These are phyloP conservation scores for Papilio dardanus DNA, from an alignment of 1,140 invertebrate species.

Conservation along the genomic window DNA sequence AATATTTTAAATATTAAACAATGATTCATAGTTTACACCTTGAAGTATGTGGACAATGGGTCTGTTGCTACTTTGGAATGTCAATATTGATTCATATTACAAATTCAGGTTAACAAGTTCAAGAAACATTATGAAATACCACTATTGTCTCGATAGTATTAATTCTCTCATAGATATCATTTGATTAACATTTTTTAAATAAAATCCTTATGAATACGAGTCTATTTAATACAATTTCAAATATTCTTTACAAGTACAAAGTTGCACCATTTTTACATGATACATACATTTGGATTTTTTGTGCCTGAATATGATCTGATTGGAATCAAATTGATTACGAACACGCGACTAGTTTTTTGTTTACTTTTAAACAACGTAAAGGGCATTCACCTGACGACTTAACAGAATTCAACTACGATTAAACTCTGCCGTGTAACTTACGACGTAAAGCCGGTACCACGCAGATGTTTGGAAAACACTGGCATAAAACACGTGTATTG, in stretches of 20 bases:
- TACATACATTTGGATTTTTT: no score
- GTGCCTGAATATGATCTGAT: no score
- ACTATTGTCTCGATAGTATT: background rate
- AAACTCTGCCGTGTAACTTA: no score
- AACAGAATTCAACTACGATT: background rate
- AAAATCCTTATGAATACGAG: no score
- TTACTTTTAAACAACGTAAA: no score
- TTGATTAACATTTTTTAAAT: no score
- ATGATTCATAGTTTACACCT: background rate
- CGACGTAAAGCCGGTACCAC: background rate
- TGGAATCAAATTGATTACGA: no score
- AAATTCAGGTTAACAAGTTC: background rate
- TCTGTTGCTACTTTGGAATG: background rate
- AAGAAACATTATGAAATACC: conserved; percentile 23
- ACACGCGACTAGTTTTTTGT: no score
- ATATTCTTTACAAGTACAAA: no score
- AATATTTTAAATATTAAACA: background rate
- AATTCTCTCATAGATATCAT: no score
- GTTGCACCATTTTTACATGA: no score
- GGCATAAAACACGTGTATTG: background rate
- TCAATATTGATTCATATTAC: background rate
- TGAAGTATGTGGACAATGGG: background rate
- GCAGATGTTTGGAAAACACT: background rate
- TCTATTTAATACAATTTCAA: background rate
- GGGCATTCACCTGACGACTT: background rate